Evolutionary conservation across 2,113 vertebrate species (phyloP).

Genomic region (Gopherus evgoodei): DNA sequence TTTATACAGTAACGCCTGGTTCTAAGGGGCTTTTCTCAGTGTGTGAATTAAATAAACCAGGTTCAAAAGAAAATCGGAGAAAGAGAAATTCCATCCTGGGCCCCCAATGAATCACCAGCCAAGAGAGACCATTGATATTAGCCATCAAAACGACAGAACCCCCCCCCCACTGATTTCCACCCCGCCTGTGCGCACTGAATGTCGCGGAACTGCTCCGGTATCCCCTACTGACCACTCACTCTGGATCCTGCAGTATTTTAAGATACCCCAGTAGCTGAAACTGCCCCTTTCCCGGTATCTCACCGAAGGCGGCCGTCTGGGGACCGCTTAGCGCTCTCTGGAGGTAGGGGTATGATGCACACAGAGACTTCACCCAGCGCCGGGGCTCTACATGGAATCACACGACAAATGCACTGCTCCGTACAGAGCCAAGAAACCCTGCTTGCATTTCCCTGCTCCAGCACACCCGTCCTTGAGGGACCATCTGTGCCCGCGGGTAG

Average conservation of each 20-base stretch:
- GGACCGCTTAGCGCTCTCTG: too few species aligned
- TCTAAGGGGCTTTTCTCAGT: too few species aligned
- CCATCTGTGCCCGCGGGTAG: too few species aligned
- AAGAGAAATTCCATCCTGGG: neutral
- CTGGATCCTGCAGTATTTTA: neutral
- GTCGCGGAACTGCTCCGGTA: neutral
- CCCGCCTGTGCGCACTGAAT: accelerated
- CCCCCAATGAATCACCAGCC: too few species aligned
- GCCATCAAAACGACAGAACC: neutral
- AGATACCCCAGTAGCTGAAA: neutral
- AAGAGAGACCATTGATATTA: neutral
- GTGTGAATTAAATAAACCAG: too few species aligned
- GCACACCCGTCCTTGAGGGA: neutral
- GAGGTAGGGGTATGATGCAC: too few species aligned
- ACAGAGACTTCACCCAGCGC: too few species aligned
- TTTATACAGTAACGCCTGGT: too few species aligned
- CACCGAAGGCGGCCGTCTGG: neutral
- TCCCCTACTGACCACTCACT: neutral
- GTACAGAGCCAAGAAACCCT: neutral
- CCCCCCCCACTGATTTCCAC: neutral
- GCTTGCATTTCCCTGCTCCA: neutral
- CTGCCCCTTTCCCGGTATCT: too few species aligned
- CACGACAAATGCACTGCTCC: neutral
- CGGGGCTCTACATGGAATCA: neutral
- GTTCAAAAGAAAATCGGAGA: too few species aligned